These are phyloP conservation scores for Patella depressa DNA, from an alignment of 2,888 invertebrate genomes.

Conservation along the genomic window DNA sequence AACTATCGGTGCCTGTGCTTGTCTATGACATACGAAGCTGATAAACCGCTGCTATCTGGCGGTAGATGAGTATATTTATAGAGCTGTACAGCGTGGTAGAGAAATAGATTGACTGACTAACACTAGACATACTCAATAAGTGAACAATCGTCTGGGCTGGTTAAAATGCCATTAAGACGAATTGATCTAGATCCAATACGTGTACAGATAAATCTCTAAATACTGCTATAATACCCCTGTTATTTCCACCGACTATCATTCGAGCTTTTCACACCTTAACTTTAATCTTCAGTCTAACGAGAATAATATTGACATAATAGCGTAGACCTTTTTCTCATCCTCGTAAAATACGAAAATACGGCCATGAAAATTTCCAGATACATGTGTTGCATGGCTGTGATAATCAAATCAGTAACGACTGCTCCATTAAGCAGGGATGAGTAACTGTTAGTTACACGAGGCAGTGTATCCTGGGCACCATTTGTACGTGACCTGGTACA, in stretches of 20 bases:
- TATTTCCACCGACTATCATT: background rate
- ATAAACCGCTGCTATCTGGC: no score
- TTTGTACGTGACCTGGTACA: no score
- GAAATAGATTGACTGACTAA: background rate
- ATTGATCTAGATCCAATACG: background rate
- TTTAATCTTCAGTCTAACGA: background rate
- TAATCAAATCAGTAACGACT: no score
- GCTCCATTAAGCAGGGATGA: no score
- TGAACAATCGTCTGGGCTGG: background rate
- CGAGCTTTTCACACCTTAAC: conserved; percentile 1
- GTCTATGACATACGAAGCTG: no score
- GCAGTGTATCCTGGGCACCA: no score
- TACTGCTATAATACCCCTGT: background rate
- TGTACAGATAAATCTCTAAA: background rate
- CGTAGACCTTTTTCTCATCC: background rate
- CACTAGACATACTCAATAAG: background rate
- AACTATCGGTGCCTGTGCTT: no score
- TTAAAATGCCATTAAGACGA: conserved; percentile 4
- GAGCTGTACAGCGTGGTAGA: background rate
- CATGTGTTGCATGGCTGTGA: no score
- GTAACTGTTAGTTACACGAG: no score
- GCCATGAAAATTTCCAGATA: no score
- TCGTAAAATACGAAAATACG: no score
- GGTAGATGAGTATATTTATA: no score
- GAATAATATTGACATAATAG: background rate